Base-by-base conservation (phyloP, 2,797 vertebrate species). In the Ispidina lecontei region DNA sequence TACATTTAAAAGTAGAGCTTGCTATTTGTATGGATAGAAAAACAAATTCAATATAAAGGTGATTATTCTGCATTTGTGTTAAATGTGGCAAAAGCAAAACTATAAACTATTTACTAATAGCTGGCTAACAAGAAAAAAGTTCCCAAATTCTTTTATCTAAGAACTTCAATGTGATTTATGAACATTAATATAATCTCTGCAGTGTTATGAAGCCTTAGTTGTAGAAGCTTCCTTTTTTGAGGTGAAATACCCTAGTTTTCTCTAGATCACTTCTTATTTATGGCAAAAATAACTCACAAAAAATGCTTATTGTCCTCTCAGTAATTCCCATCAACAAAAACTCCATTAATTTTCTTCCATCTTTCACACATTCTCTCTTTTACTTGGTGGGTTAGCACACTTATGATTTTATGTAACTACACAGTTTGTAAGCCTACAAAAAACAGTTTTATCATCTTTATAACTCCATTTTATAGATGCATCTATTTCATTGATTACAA, bases 371-470 rank as follows among this genome's bases (percentile, higher is more conserved):
- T 21, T 71, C 12, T 77, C 18, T 65, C 67, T 83, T 41, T 62
- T 43, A 58, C 49, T 44, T 92, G 51, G 64, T 15, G 62, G 43
- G 12, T 46, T 83, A 72, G 10, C 0, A 1, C 25, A 14, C 12
- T 62, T 52, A 64, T 3, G 54, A 51, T 89, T 87, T 93, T 70
- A 85, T 56, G 86, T 6, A 54, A 74, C 25, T 15, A 63, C 52
- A 76, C 31, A n/a, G 39, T 83, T 47, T 56, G 14, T 55, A 87
- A 87, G 11, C 74, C 25, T 49, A 67, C 62, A 91, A 82, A 87
- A 94, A 94, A 63, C 16, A 28, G 23, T 70, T 95, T 90, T 94
- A 73, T 68, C 59, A 73, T 68, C 59, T 95, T 94, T 85, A 58
- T 49, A 95, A 93, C 81, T 89, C 19, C 82, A 20, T 88, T 87